Base-by-base conservation (phyloP, 2,113 vertebrate genomes). In the Falco punctatus region DNA sequence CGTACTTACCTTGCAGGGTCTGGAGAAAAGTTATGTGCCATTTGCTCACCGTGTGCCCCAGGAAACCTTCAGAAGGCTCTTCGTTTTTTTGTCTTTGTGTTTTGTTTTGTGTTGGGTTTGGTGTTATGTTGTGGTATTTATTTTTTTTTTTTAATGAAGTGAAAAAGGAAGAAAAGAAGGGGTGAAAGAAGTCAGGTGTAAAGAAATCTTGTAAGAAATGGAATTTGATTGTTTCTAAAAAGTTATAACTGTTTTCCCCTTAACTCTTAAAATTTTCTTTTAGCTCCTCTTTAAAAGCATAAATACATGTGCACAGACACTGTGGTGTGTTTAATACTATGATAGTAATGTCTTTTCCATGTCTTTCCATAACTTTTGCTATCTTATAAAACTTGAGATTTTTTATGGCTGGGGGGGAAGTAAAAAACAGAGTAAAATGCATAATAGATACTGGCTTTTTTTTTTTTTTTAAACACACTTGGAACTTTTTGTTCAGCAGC, bases 341-440 rank as follows among this genome's bases (percentile, higher is more conserved):
- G 71, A 32, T 9, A 90, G 23, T 96, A 96, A 96, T 95, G 83
- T 92, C 48, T 96, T 97, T 96, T 94, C 95, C 94, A 86, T 75
- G 35, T 64, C 52, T 88, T 89, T 82, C 82, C 35, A 7, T 82
- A 65, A 89, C 44, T 75, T 94, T 35, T 81, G 38, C 80, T 97
- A 82, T 96, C 92, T 92, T 95, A 90, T 59, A 92, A 92, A 94
- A 86, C 46, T 30, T 51, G 21, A 71, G 35, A 20, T 75, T 92
- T 94, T 96, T 95, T 90, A 74, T 26, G 16, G 72, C 38, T 38
- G 7, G 32, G 33, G 33, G 15, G 23, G 24, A 23, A 83, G 52
- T 81, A 55, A 86, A 88, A 77, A 90, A 35, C 33, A 28, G 44
- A 40, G 61, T 74, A 55, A 61, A 88, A 78, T 67, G 9, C 44